Percentiles rank a stretch among this genome's conserved stretches.
Evolutionary conservation across 2,888 invertebrate genomes (phyloP).

Genomic region (Rhamphomyia laevipes): DNA sequence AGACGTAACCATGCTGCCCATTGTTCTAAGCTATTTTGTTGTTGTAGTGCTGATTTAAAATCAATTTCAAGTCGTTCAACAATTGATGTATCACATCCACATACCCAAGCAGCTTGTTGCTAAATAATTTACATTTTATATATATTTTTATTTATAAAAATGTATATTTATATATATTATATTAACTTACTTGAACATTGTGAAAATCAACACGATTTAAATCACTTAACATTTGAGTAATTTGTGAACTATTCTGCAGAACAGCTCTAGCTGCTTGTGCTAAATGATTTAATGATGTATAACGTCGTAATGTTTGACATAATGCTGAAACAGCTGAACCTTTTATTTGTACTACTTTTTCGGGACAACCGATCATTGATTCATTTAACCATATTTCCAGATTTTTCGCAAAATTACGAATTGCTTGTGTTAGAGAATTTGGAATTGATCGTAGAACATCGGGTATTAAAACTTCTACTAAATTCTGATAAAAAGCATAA

Average conservation of each 20-base stretch:
- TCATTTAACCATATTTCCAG: constrained; percentile 82
- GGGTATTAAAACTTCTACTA: constrained; percentile 92
- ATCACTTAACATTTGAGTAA: constrained; percentile 92
- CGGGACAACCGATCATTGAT: constrained; percentile 73
- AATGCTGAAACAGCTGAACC: constrained; percentile 79
- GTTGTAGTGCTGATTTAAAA: constrained; percentile 83
- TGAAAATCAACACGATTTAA: constrained; percentile 96
- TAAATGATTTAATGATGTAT: constrained; percentile 94
- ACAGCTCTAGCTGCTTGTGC: constrained; percentile 83
- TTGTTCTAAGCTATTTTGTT: constrained; percentile 87
- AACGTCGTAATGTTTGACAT: constrained; percentile 87
- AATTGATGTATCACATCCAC: constrained; percentile 77
- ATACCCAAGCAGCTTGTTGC: constrained; percentile 91
- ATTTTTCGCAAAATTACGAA: constrained; percentile 86
- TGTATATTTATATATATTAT: no score
- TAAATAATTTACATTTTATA: constrained; percentile 12
- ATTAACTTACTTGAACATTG: constrained; percentile 67
- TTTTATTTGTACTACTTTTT: constrained; percentile 69
- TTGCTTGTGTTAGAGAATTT: constrained; percentile 83
- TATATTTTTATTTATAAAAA: neutral
- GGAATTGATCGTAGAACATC: constrained; percentile 92
- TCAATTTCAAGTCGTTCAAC: constrained; percentile 81
- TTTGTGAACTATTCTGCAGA: constrained; percentile 87
- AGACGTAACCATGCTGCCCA: constrained; percentile 97
- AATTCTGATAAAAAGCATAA: constrained; percentile 87